Base-by-base conservation (phyloP, 2,888 invertebrate species). In the Lasius fuliginosus region DNA sequence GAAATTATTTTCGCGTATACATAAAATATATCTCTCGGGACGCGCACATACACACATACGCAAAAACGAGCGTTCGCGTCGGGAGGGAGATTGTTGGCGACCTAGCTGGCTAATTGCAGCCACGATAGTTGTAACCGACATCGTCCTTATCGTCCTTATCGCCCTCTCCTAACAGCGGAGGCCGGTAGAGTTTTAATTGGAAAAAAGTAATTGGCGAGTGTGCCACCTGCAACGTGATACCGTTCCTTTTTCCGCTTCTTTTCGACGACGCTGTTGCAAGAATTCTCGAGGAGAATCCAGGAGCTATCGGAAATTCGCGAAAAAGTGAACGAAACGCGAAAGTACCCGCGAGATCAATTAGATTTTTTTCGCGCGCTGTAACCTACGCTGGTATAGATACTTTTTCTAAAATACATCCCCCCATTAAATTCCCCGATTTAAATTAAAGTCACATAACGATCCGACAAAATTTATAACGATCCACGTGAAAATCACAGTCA, bases 71-170 rank as follows among this genome's bases (percentile, higher is more conserved):
- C 18, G 33, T 23, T 33, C 23, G 15, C 27, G 12, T n/a, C 30
- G n/a, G 9, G 30, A 11, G 18, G 49, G 62, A 53, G 49, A 65
- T 27, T 40, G 27, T 27, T 15, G 27, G 60, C 36, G 62, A 60
- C n/a, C 73, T 36, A 5, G 18, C 42, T 27, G 1, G 53, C 30
- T 75, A 53, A 74, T 82, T 82, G 75, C 73, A 60, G 33, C 33
- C 36, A 6, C 42, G 42, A 68, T 42, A 58, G 69, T 18, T 15
- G 58, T 18, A 23, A 58, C 1, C 65, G 65, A 65, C 76, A 67
- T 76, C 76, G 65, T 60, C 58, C 73, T 74, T 81, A 67, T 76
- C 76, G 65, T 60, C 58, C 73, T 74, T 81, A 84, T 84, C 84
- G 74, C 58, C 64, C 60, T 60, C 49, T 40, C 40, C 23, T 36